Evolutionary conservation across 1,140 invertebrate species (phyloP).

Genomic region (Hyles vespertilio): DNA sequence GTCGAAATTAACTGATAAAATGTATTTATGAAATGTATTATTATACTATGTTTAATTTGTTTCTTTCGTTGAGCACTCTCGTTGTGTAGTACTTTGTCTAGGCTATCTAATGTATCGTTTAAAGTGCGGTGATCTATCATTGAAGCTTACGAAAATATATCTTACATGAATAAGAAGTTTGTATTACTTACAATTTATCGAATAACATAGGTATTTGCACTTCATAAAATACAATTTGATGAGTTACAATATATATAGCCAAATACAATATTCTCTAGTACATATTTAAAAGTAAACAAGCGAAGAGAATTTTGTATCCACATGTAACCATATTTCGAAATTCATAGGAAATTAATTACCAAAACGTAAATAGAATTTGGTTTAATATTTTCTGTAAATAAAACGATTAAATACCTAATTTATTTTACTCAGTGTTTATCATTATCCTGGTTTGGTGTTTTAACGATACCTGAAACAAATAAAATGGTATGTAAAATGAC

Average conservation of each 20-base stretch:
- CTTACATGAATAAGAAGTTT: slow-evolving; percentile 42
- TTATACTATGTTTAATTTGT: too few relatives aligned
- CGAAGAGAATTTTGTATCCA: slow-evolving; percentile 45
- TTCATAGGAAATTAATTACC: slow-evolving; percentile 63
- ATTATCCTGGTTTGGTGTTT: not conserved
- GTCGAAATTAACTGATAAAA: too few relatives aligned
- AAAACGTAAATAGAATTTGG: slow-evolving; percentile 64
- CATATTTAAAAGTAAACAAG: slow-evolving; percentile 1
- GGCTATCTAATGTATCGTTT: not conserved
- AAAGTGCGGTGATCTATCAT: slow-evolving; percentile 13
- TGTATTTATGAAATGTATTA: too few relatives aligned
- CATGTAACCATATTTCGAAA: slow-evolving; percentile 59
- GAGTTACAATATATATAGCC: slow-evolving; percentile 1
- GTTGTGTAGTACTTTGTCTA: too few relatives aligned
- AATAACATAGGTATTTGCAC: slow-evolving; percentile 57
- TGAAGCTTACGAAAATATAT: slow-evolving; percentile 53
- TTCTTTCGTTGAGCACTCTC: too few relatives aligned
- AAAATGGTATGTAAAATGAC: not conserved
- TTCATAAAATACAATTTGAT: slow-evolving; percentile 30
- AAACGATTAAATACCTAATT: slow-evolving; percentile 67
- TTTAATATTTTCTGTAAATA: slow-evolving; percentile 74
- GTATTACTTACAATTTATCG: slow-evolving; percentile 56
- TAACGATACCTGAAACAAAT: not conserved
- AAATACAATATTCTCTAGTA: not conserved
- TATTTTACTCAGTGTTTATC: slow-evolving; percentile 38